Conservation (phyloP, 1,140 invertebrate genomes). For the Globodera ellingtonae region DNA sequence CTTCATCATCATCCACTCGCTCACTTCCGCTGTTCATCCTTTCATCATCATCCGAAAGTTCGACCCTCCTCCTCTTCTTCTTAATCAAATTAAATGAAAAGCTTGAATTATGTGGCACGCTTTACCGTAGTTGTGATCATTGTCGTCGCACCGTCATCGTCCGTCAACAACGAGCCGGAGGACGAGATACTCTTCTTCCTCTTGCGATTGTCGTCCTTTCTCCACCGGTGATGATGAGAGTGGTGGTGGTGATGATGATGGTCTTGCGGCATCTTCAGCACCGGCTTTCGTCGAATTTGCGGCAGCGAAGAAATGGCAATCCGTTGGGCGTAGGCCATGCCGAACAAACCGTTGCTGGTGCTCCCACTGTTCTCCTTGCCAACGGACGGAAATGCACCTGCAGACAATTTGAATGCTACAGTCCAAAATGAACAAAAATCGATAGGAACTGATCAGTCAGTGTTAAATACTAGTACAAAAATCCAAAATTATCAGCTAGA, state of each 20-base stretch:
- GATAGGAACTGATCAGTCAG: background rate
- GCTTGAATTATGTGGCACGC: no score
- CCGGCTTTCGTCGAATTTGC: slow-evolving; percentile 2
- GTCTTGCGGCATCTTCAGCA: background rate
- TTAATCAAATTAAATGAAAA: no score
- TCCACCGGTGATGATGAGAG: background rate
- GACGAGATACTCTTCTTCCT: background rate
- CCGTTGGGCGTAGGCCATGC: slow-evolving; percentile 10
- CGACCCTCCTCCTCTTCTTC: no score
- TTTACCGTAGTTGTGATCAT: background rate
- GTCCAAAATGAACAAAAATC: background rate
- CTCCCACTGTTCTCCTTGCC: background rate
- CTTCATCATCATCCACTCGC: no score
- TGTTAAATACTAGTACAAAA: background rate
- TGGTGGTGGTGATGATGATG: background rate
- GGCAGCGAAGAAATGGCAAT: slow-evolving; percentile 3
- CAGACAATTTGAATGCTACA: background rate
- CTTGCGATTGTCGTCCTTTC: background rate
- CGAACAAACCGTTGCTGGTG: slow-evolving; percentile 12
- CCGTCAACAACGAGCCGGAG: background rate
- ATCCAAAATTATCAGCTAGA: no score
- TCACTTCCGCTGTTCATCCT: no score
- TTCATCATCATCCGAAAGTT: no score
- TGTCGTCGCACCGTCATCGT: no score
- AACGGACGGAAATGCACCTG: background rate